Base-by-base conservation (phyloP, 2,113 vertebrate genomes). In the Cyrtonyx montezumae region DNA sequence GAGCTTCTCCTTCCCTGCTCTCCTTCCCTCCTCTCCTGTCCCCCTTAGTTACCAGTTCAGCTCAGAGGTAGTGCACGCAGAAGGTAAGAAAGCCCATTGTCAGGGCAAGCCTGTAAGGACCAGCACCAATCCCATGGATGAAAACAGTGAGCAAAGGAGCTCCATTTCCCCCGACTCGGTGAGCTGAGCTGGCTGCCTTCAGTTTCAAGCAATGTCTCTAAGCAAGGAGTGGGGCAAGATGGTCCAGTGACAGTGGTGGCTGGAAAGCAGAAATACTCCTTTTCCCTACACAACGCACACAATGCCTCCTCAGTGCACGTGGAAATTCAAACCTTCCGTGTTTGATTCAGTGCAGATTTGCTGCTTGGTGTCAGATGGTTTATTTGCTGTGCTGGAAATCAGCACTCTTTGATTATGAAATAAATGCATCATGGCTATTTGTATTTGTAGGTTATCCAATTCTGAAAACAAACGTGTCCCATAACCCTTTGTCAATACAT, bases 301-400 rank as follows among this genome's bases (percentile, higher is more conserved):
- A 53, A 16, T 11, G 21, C 25, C 0, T 49, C n/a, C 43, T 73
- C 43, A 4, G 34, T 2, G 6, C 0, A 0, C 22, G 26, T n/a
- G 30, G 36, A 91, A 91, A 91, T 58, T 23, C 61, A 84, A 1
- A 23, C 21, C 42, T 62, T 42, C 15, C 2, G 23, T n/a, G 8
- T 53, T 66, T 69, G 34, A 56, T 20, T 34, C n/a, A 63, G 25
- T 65, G 43, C 8, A 9, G 21, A 48, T 34, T 8, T 70, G 15
- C 48, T 58, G 22, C 49, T 84, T n/a, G 36, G 6, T 13, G 85
- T 73, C 51, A 23, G 32, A 53, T 63, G n/a, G 28, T 42, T 43
- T 13, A 23, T 88, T 51, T 83, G 23, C 46, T 49, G 6, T 26
- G 9, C 0, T 80, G 65, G 18, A 55, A 45, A 3, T 77, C 77